phyloP scores from a whole-genome alignment of 2,888 invertebrate genomes.

The Muschampia plurimacula region DNA sequence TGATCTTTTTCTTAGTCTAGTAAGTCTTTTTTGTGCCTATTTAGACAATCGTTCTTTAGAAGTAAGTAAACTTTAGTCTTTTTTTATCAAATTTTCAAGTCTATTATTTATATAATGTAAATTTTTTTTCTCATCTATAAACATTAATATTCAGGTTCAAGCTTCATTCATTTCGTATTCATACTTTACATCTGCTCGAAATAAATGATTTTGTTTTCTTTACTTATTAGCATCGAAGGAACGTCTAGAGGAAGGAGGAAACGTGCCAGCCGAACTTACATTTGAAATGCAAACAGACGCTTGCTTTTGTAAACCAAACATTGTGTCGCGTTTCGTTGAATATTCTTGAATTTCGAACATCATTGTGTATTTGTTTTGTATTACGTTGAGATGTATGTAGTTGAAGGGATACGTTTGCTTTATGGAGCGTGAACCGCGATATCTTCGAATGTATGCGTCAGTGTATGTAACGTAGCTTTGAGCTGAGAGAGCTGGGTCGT shows the following conservation, averaged over 20 bases:
- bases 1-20: no score
- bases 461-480: neutral
- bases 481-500: neutral
- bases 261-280: slow-evolving; percentile 52
- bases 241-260: slow-evolving; percentile 39
- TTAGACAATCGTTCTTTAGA: no score
- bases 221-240: slow-evolving; percentile 40
- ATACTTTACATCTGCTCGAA: slow-evolving; percentile 25
- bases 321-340: slow-evolving; percentile 54
- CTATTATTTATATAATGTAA: no score
- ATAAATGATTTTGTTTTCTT: slow-evolving; percentile 35
- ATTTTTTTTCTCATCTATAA: slow-evolving; percentile 4
- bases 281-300: slow-evolving; percentile 58
- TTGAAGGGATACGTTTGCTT: slow-evolving; percentile 59
- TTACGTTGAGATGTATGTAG: slow-evolving; percentile 50
- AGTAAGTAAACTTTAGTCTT: no score
- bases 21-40: no score
- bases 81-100: no score
- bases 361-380: slow-evolving; percentile 59
- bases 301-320: slow-evolving; percentile 56
- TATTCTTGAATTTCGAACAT: slow-evolving; percentile 57
- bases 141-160: slow-evolving; percentile 30
- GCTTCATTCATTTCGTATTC: slow-evolving; percentile 26
- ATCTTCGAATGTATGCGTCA: neutral
- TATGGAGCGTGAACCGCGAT: slow-evolving; percentile 62